Percentiles rank a stretch among this genome's conserved stretches.
These are phyloP conservation scores for Chesias legatella DNA, from an alignment of 2,888 invertebrate genomes.

Conservation along the genomic window DNA sequence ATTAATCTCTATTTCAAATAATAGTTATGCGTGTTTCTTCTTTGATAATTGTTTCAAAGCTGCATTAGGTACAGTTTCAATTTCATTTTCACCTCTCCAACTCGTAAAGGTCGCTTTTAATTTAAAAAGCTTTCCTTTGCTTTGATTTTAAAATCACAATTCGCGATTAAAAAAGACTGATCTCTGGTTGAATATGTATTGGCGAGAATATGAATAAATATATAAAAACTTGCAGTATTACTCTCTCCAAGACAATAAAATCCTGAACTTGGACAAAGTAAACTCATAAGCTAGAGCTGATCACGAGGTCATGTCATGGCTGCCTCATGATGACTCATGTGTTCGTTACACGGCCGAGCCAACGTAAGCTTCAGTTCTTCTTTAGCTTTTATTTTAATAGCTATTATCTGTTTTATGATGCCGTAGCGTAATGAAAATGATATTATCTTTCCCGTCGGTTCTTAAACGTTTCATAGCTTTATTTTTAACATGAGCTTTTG, in stretches of 20 bases:
- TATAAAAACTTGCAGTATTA: slow-evolving; percentile 22
- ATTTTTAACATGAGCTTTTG: slow-evolving; percentile 4
- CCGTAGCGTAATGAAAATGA: slow-evolving; percentile 31
- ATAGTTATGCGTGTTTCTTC: too few species aligned
- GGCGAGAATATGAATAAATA: too few species aligned
- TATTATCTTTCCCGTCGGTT: slow-evolving; percentile 23
- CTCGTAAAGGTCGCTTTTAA: too few species aligned
- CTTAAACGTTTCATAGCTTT: slow-evolving; percentile 13
- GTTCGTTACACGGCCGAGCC: slow-evolving; percentile 31
- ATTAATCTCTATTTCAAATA: too few species aligned
- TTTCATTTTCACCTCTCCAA: too few species aligned
- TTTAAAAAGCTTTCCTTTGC: too few species aligned
- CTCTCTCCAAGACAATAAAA: slow-evolving; percentile 29
- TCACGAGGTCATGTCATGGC: slow-evolving; percentile 30
- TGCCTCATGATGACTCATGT: slow-evolving; percentile 23
- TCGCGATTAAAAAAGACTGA: too few species aligned
- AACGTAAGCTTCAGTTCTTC: slow-evolving; percentile 34
- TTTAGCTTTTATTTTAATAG: slow-evolving; percentile 38
- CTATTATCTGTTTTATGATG: slow-evolving; percentile 35
- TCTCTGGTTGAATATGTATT: too few species aligned
- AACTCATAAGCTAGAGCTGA: slow-evolving; percentile 33
- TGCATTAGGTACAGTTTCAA: too few species aligned
- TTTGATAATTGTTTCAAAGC: too few species aligned
- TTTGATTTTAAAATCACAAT: too few species aligned
- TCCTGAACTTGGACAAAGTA: slow-evolving; percentile 33